Percentiles rank a stretch among this genome's conserved stretches.
Evolutionary conservation across 2,113 vertebrate genomes (phyloP).

Genomic region (Zeus faber): DNA sequence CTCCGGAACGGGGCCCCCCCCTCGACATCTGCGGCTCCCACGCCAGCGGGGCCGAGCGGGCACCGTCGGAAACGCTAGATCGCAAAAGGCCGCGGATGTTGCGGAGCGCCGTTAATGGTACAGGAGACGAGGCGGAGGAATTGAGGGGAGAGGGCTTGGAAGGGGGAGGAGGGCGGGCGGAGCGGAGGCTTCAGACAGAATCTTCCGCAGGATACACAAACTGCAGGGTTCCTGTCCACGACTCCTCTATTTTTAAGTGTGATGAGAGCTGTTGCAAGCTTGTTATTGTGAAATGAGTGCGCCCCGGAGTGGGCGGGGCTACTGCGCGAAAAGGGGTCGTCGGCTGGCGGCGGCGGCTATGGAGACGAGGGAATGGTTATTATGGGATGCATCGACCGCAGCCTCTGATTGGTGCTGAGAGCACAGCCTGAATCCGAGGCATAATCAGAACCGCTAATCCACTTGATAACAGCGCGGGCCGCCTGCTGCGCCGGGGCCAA

Average conservation of each 20-base stretch:
- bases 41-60: conserved; percentile 9
- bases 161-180: conserved; percentile 22
- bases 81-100: no score
- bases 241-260: conserved; percentile 41
- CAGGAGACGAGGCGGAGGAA: conserved; percentile 18
- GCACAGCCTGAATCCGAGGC: conserved; percentile 68
- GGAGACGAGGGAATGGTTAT: conserved; percentile 26
- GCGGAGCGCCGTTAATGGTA: conserved; percentile 7
- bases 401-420: conserved; percentile 71
- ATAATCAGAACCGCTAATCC: conserved; percentile 78
- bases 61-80: no score
- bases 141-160: conserved; percentile 11
- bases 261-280: conserved; percentile 76
- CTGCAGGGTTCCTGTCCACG: conserved; percentile 40
- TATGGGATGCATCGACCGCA: conserved; percentile 46
- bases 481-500: conserved; percentile 54
- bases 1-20: conserved; percentile 49
- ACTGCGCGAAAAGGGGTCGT: conserved; percentile 29
- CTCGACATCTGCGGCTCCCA: conserved; percentile 28
- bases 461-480: conserved; percentile 69
- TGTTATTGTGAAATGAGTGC: conserved; percentile 71
- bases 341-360: conserved; percentile 29
- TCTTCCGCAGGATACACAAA: conserved; percentile 17
- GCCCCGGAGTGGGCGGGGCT: not conserved
- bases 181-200: conserved; percentile 50